A percentile compares a stretch with the other conserved stretches of the same genome.
Evolutionary conservation across 2,888 invertebrate genomes (phyloP).

Genomic region (Tanytarsus gracilentus): DNA sequence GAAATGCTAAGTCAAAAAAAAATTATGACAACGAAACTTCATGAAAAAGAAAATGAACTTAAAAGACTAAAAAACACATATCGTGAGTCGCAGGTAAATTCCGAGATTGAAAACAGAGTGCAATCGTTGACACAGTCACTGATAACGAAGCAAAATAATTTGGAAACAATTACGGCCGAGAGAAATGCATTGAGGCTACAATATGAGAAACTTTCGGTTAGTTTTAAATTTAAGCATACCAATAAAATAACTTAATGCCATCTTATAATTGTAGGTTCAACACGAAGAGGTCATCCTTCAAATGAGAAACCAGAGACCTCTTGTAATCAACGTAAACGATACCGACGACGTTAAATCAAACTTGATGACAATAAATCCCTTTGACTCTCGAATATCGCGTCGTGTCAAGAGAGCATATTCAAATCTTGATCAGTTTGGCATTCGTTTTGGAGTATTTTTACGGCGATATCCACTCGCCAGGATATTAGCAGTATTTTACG

Average conservation of each 20-base stretch:
- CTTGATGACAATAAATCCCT: constrained; percentile 64
- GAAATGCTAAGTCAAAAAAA: constrained; percentile 39
- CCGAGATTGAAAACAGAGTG: constrained; percentile 41
- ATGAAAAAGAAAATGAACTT: constrained; percentile 48
- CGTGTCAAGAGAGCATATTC: constrained; percentile 70
- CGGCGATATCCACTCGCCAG: constrained; percentile 74
- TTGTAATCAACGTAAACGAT: constrained; percentile 52
- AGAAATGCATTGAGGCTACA: constrained; percentile 77
- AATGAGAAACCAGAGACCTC: constrained; percentile 46
- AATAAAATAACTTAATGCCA: no score
- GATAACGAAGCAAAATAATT: constrained; percentile 72
- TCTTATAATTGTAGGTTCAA: constrained; percentile 46
- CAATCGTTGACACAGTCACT: constrained; percentile 68
- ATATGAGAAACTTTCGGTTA: constrained; percentile 68
- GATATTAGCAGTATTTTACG: constrained; percentile 45
- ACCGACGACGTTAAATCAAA: constrained; percentile 60
- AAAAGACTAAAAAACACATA: constrained; percentile 49
- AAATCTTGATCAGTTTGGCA: constrained; percentile 65
- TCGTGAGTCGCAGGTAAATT: constrained; percentile 35
- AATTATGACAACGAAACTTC: constrained; percentile 35
- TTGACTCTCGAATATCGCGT: constrained; percentile 64
- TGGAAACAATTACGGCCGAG: constrained; percentile 76
- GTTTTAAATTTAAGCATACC: no score
- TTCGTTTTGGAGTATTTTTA: constrained; percentile 68
- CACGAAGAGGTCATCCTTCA: constrained; percentile 49